These are phyloP conservation scores for Lysandra bellargus DNA, from an alignment of 2,888 invertebrate species.

Conservation along the genomic window DNA sequence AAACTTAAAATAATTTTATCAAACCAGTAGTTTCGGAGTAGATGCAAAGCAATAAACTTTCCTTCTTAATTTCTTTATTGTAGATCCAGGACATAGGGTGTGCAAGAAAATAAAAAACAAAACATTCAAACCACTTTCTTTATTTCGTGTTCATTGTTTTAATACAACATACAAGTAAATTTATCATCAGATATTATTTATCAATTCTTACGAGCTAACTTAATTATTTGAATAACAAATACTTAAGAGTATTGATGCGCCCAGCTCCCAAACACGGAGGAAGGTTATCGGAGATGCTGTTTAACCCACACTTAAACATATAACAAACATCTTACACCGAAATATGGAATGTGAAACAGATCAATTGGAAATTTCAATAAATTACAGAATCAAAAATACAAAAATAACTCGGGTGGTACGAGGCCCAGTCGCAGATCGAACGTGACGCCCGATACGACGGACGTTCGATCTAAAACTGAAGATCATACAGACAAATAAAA, in stretches of 20 bases:
- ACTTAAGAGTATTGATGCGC: constrained; percentile 53
- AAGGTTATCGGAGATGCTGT: constrained; percentile 43
- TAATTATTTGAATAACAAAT: constrained; percentile 78
- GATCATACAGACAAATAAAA: background rate
- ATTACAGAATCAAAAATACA: constrained; percentile 17
- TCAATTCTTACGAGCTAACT: constrained; percentile 77
- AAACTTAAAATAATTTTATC: no score
- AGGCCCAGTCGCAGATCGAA: background rate
- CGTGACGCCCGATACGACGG: background rate
- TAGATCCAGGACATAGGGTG: background rate
- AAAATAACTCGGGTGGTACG: background rate
- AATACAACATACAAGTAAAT: constrained; percentile 82
- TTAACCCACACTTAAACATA: constrained; percentile 56
- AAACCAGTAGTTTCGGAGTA: background rate
- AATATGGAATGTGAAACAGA: constrained; percentile 53
- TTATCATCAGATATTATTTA: constrained; percentile 81
- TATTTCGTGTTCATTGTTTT: constrained; percentile 80
- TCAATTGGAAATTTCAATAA: constrained; percentile 21
- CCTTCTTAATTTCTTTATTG: background rate
- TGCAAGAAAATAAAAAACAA: constrained; percentile 58
- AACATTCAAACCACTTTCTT: constrained; percentile 79
- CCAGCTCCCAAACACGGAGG: constrained; percentile 39
- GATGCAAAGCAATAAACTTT: background rate
- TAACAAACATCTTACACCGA: constrained; percentile 49
- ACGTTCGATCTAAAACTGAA: constrained; percentile 13